Base-by-base conservation (phyloP, 1,140 invertebrate species). In the Tetraneura akinire region DNA sequence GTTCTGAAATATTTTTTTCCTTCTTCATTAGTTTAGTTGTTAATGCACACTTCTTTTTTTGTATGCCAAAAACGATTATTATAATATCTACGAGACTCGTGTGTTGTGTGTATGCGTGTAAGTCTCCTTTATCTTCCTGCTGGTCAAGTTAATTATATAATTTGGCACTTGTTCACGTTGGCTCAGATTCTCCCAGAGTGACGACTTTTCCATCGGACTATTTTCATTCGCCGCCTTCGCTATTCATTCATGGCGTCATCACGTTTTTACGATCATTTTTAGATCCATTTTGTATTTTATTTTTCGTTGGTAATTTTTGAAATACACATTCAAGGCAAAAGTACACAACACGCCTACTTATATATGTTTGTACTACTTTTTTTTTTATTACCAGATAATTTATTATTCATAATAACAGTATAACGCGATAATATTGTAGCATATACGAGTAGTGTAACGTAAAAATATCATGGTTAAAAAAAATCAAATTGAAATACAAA, bases 101-200 rank as follows among this genome's bases (percentile, higher is more conserved):
- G n/a, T 29, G 42, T 6, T 14, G 5, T 8, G 23, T 9, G 18
- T n/a, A 16, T 21, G 42, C 2, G 21, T 29, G 37, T 68, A 9
- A 3, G 14, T 37, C 68, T 26, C 45, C 47, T 49, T 6, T 21
- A 13, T 70, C 45, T 26, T 29, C 68, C 23, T 23, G 47, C 68
- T 32, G n/a, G 53, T 57, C 49, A 29, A 76, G 73, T 76, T 76
- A 76, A 76, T 76, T 76, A 76, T 76, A 57, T n/a, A 42, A 57
- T 76, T 76, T 76, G 73, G 73, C 73, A 76, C 51, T 42, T 21
- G 73, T 53, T 60, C 51, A 23, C 8, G 53, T 76, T 76, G 73
- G 73, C 73, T 76, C 53, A 10, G 53, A 76, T 76, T 42, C 53
- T 76, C 32, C n/a, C n/a, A 32, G 29, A 53, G 29, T 76, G 73